A percentile compares a stretch with the other conserved stretches of the same genome.
Evolutionary conservation across 1,140 invertebrate species (phyloP).

Genomic region (Coenobita brevimanus): DNA sequence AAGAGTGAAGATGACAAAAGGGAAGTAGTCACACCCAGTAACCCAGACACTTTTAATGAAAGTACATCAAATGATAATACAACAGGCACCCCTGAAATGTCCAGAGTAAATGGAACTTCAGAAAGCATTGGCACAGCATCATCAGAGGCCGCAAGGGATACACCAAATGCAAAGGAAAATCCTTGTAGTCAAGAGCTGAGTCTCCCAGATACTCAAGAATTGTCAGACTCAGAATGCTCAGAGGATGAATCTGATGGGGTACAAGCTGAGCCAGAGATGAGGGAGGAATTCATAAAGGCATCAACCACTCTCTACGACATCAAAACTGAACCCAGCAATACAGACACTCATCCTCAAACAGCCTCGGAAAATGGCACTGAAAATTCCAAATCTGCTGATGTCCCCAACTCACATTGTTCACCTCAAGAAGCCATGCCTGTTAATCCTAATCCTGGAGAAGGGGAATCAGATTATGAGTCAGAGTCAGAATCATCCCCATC

Average conservation of each 20-base stretch:
- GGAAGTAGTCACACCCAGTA: neutral
- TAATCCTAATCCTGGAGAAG: neutral
- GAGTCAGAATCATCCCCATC: slow-evolving; percentile 9
- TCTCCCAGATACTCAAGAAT: too few relatives aligned
- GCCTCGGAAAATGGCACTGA: neutral
- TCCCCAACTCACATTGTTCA: too few relatives aligned
- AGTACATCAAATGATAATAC: neutral
- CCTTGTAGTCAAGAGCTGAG: neutral
- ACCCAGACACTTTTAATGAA: slow-evolving; percentile 19
- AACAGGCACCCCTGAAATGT: neutral
- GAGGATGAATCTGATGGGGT: neutral
- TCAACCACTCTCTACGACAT: neutral
- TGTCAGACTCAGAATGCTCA: neutral
- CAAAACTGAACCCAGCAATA: neutral
- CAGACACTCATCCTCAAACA: neutral
- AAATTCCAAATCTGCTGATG: neutral
- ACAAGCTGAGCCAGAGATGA: neutral
- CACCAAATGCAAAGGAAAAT: neutral
- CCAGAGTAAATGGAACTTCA: neutral
- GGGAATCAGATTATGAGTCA: neutral
- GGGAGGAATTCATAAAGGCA: neutral
- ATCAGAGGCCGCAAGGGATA: neutral
- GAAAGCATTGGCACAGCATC: too few relatives aligned
- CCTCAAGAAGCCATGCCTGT: neutral
- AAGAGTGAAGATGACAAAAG: neutral